Evolutionary conservation across 53 echinoderm and acorn worm species (phyloP), one percentile per base, ranked within the genome.

Genomic region (Mesocentrotus franciscanus): DNA sequence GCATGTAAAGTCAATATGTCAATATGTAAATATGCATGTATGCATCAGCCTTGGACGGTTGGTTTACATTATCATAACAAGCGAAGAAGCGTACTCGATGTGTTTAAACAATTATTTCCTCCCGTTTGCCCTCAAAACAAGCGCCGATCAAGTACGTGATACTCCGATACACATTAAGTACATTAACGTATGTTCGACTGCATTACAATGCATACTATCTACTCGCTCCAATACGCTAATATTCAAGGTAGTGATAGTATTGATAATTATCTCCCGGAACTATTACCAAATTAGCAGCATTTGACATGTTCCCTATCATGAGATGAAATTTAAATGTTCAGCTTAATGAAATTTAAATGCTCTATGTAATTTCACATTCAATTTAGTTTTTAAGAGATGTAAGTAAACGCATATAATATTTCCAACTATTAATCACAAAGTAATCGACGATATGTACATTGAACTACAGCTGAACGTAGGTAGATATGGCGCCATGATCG

Each of bases 81-180:
- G 92, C 74, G 14, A 64, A 71, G 92, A 72, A 74, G 92, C 92
- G 92, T 75, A 91, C 66, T 91, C 66, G 66, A 91, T 91, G 91
- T 91, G 66, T 91, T 91, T 91, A 91, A 91, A 91, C 91, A 91
- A 91, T 91, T 91, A 91, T 91, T 91, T 91, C 39, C 91, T 35
- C 91, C 61, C 64, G 91, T 62, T 91, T 91, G 91, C 91, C 66
- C 66, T 36, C 35, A 35, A 91, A 91, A 91, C 34, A 91, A 91
- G 91, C 66, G 68, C 61, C 91, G 64, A 18, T 91, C 91, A 34
- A 87, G 91, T 91, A 35, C 66, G 30, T 9, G 66, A 22, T 91
- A 91, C 58, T 56, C 12, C 13, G 39, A 66, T 91, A 91, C 91
- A 91, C 58, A 87, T 87, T 36, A 91, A 91, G 15, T 66, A 91